These are phyloP conservation scores for Helicorthomorpha holstii DNA, from an alignment of 1,140 invertebrate species.

Conservation along the genomic window DNA sequence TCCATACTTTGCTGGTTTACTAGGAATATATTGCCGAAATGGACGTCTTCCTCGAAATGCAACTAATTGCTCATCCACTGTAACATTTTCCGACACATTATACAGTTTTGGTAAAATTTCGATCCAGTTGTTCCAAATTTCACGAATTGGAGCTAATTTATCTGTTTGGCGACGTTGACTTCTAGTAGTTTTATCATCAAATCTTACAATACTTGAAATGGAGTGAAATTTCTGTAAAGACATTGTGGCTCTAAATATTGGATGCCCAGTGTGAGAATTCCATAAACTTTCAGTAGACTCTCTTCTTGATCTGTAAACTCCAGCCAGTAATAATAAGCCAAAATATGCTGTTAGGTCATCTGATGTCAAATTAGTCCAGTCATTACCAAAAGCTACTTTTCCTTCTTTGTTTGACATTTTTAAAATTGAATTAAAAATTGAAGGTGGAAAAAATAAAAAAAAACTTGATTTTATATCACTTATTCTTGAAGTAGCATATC, in stretches of 20 bases:
- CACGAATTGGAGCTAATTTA: not conserved
- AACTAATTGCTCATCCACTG: slow-evolving; percentile 20
- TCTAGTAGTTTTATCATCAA: not conserved
- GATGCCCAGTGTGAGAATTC: not conserved
- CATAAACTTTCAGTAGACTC: not conserved
- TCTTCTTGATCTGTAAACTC: not conserved
- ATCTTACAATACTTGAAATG: not conserved
- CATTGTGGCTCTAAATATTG: not conserved
- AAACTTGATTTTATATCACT: not conserved
- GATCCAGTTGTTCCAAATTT: not conserved
- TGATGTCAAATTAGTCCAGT: not conserved
- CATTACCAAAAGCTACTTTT: not conserved
- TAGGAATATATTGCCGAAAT: slow-evolving; percentile 19
- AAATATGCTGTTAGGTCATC: not conserved
- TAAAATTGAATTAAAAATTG: not conserved
- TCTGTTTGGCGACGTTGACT: not conserved
- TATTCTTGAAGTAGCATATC: not conserved
- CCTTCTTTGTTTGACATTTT: not conserved
- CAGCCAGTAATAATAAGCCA: not conserved
- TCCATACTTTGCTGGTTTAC: slow-evolving; percentile 15
- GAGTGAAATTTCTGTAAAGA: not conserved
- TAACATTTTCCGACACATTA: slow-evolving; percentile 8
- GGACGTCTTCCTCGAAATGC: slow-evolving; percentile 15
- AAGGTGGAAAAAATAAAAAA: not conserved
- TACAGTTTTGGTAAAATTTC: not conserved